Evolutionary conservation across 2,113 vertebrate species (phyloP), one percentile per base, ranked within the genome.

Genomic region (Rhineura floridana): DNA sequence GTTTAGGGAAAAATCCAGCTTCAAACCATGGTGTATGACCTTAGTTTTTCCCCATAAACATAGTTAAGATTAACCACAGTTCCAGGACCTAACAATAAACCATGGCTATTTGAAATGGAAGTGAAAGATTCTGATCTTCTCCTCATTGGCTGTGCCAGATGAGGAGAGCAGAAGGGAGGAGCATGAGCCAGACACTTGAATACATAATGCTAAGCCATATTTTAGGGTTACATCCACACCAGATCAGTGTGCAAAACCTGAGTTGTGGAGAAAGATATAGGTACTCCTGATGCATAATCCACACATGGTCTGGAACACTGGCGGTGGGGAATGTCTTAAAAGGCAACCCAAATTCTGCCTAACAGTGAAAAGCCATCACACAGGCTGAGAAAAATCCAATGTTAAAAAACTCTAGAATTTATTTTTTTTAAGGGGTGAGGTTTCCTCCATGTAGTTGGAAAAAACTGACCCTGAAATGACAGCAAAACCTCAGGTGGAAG

Each of bases 401-500:
- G 59, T 50, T 69, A 62, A 69, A 48, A 46, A 62, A 33, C 44
- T 78, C 12, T 25, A 21, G n/a, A 1, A 63, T 48, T 21, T 78
- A 87, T 78, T 21, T 55, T 87, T n/a, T 65, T 88, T 85, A 94
- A 88, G 0, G 3, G 44, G 79, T 92, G 80, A 39, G 76, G 91
- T 78, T 85, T 96, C 91, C 87, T 90, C 87, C n/a, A 23, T 1
- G 44, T 78, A 80, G 81, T 81, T 36, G 0, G 11, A 84, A 94
- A 93, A n/a, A 92, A 93, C 0, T 81, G 91, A 89, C 93, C 93
- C 95, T 95, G 90, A 93, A 93, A 93, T 95, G 96, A 96, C 94
- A 97, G 95, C 89, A 95, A 93, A 93, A 78, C 91, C 92, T 86
- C 95, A 94, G 94, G 93, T 95, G 92, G 95, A 94, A 95, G 94